phyloP scores from a whole-genome alignment of 2,113 vertebrate species.

The Labeo rohita region DNA sequence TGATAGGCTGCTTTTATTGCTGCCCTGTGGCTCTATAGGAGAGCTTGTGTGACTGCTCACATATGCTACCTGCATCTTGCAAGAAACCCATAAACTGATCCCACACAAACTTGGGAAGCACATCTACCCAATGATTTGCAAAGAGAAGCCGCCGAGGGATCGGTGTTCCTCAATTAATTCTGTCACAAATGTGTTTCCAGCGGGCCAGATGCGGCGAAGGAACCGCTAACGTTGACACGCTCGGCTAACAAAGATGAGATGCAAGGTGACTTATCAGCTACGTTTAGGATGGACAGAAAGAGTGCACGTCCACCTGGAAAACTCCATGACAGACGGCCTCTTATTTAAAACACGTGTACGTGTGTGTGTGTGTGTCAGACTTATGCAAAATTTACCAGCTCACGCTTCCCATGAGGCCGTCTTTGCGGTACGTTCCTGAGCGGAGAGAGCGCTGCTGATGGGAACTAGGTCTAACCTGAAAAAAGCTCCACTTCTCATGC shows the following conservation, averaged over 20 bases:
- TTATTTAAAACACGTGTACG: constrained; percentile 59
- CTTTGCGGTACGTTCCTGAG: constrained; percentile 61
- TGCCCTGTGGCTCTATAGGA: constrained; percentile 50
- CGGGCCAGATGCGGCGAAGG: not conserved
- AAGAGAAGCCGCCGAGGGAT: constrained; percentile 7
- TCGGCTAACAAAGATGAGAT: constrained; percentile 42
- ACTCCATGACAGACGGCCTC: constrained; percentile 56
- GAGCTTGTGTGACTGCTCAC: constrained; percentile 36
- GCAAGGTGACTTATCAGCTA: constrained; percentile 60
- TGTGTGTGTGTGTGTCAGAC: constrained; percentile 39
- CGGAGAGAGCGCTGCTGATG: constrained; percentile 47
- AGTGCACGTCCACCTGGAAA: constrained; percentile 61
- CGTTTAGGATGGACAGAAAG: constrained; percentile 51
- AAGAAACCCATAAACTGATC: constrained; percentile 24
- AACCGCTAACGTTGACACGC: constrained; percentile 16
- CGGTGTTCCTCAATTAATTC: constrained; percentile 22
- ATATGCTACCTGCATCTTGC: constrained; percentile 44
- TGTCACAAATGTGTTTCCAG: constrained; percentile 7
- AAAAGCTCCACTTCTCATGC: constrained; percentile 42
- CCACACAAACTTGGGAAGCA: constrained; percentile 27
- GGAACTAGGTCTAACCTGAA: constrained; percentile 52
- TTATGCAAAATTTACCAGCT: constrained; percentile 61
- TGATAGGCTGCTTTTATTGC: constrained; percentile 53
- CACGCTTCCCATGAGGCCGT: constrained; percentile 55
- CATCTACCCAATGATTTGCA: constrained; percentile 20